Base-by-base conservation (phyloP, 2,888 invertebrate species). In the Frankliniella intonsa region DNA sequence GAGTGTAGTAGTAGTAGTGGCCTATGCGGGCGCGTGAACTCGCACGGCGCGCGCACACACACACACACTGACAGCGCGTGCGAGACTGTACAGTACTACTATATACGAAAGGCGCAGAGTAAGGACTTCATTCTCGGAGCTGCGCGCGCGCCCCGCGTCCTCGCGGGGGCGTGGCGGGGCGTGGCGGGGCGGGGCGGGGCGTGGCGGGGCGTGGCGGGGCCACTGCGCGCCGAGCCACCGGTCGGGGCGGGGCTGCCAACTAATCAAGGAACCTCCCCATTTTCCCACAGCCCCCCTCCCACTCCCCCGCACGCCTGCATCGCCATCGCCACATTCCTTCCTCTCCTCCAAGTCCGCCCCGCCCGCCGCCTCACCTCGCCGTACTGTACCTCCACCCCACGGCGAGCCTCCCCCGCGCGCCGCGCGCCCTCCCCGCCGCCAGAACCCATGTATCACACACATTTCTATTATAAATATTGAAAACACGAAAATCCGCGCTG, bases 101-200 rank as follows among this genome's bases (percentile, higher is more conserved):
- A 5, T n/a, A n/a, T 14, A n/a, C 62, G 17, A 62, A 62, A n/a
- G 19, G n/a, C 62, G 62, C 62, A 19, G 69, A 76, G 69, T 76
- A 76, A 76, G 22, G 25, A 76, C 69, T 76, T 76, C 69, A 76
- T 76, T 76, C 69, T 62, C n/a, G 62, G 22, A n/a, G n/a, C n/a
- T n/a, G 9, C 69, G 69, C 25, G 69, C 69, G 69, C 11, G 69
- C 14, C 5, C 55, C 14, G 17, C 19, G 11, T 9, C 55, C 17
- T 55, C 17, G 55, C 55, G 22, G 69, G 69, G 25, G 25, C 69
- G 25, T 22, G 25, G 25, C 69, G 7, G 8, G 69, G 69, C 69
- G 69, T 22, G 69, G 69, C 22, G 69, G 19, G 65, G 17, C 19
- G 65, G 1, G 5, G 65, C 19, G 19, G 14, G 62, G 62, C 62